Evolutionary conservation across 2,888 invertebrate species (phyloP), one percentile per base, ranked within the genome.

Genomic region (Homarus gammarus): DNA sequence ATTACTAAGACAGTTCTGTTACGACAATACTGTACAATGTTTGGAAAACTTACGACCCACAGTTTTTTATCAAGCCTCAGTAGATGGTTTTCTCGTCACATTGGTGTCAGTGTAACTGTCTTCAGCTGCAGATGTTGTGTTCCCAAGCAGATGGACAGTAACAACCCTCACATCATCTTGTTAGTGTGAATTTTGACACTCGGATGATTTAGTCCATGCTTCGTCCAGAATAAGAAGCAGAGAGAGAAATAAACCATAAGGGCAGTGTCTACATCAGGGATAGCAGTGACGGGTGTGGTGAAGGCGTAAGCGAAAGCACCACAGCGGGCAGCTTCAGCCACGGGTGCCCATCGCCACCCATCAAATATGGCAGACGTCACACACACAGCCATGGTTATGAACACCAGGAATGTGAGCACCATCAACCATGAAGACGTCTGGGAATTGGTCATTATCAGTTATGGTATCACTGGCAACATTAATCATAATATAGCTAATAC

Each of bases 321-420:
- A 33, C 88, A 88, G 3, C 88, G 88, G 36, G 31, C 44, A 22
- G 75, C 27, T 18, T 88, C 88, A 8, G 49, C 64, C 12, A 73
- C 27, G 0, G 61, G 31, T 8, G 77, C 83, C 61, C 88, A 82
- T 27, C 51, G 3, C 83, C 88, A 78, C 5, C 83, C 68, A 44
- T 88, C 88, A 27, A 78, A 88, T 15, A 83, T 38, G 18, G 83
- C 83, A 2, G 83, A 83, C 40, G 77, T 75, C 38, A 82, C 61
- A 22, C 83, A 77, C 8, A 88, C 49, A 22, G 88, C 8, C 27
- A 15, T n/a, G 3, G 2, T n/a, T 15, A 49, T 49, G 6, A 49
- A 44, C 10, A 44, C 40, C 15, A 36, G 15, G 38, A 36, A 36
- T 22, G 36, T 22, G 72, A 72, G 5, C 22, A 40, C n/a, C 6